Base-by-base conservation (phyloP, 2,113 vertebrate species). In the Gambusia affinis region DNA sequence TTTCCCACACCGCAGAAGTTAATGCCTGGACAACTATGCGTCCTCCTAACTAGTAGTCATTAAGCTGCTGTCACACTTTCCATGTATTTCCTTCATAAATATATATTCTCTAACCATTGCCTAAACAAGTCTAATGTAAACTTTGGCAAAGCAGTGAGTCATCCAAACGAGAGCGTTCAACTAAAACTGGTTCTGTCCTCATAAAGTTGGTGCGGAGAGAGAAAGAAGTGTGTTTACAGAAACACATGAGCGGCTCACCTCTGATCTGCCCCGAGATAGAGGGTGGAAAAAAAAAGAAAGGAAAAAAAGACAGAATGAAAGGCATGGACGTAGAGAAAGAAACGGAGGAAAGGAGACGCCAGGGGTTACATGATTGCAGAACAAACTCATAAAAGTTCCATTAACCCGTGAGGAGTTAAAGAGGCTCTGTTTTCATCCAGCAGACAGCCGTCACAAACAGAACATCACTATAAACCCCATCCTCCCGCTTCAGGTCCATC, bases 381-480 rank as follows among this genome's bases (percentile, higher is more conserved):
- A 94, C 92, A 94, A 91, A 94, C 95, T 96, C 95, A 97, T 99
- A 99, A 99, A 99, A 99, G 95, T 96, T 99, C 98, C 98, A 99
- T 99, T 99, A 99, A 97, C 96, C 95, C 95, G 83, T 94, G 94
- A 95, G 95, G 96, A 96, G 96, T 97, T 97, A 97, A 90, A 97
- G 95, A 87, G 95, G 94, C 92, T 95, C 96, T 97, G 96, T 98
- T 97, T 97, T 97, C 95, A 97, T 97, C 96, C 96, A 95, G 95
- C 96, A 97, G 97, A 96, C 98, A 98, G 96, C 96, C 96, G 95
- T 96, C 96, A 95, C 96, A 98, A 98, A 98, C 97, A 97, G 95
- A 97, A 95, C 95, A 97, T 96, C 95, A 94, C 96, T 96, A 96
- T 99, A 98, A 99, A 98, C 92, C 93, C 92, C 79, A 90, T 89